Evolutionary conservation across 2,888 invertebrate species (phyloP).

Genomic region (Pantelozetes paolii): DNA sequence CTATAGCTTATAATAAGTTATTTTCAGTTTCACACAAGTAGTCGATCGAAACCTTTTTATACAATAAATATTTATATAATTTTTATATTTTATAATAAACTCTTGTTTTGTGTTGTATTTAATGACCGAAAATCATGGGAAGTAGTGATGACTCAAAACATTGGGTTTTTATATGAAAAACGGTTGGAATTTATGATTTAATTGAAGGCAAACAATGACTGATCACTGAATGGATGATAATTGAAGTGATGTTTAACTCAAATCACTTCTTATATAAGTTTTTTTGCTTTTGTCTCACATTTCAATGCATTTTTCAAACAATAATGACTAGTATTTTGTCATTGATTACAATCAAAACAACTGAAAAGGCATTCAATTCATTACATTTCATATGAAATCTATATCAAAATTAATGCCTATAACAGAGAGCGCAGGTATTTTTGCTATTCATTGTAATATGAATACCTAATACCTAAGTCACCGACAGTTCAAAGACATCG

Average conservation of each 20-base stretch:
- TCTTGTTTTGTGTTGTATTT: background rate
- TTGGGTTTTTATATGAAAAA: background rate
- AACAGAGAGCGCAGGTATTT: conserved; percentile 8
- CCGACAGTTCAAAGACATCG: background rate
- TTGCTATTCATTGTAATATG: no score
- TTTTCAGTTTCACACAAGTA: background rate
- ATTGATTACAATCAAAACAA: background rate
- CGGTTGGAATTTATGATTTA: background rate
- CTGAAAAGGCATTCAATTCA: conserved; percentile 17
- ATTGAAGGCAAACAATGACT: conserved; percentile 29
- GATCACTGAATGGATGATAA: conserved; percentile 3
- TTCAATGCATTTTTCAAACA: background rate
- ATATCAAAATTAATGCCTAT: background rate
- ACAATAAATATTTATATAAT: conserved; percentile 27
- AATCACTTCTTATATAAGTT: background rate
- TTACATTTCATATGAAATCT: background rate
- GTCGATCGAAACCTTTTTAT: conserved; percentile 11
- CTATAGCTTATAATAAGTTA: background rate
- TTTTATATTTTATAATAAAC: background rate
- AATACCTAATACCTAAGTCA: no score
- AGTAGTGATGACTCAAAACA: conserved; percentile 13
- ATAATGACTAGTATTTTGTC: conserved; percentile 32
- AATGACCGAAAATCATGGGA: background rate
- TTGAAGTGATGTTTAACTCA: background rate
- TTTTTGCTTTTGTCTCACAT: background rate